Percentiles rank a stretch among this genome's conserved stretches.
These are phyloP conservation scores for Baryphthengus martii DNA, from an alignment of 2,113 vertebrate genomes.

Conservation along the genomic window DNA sequence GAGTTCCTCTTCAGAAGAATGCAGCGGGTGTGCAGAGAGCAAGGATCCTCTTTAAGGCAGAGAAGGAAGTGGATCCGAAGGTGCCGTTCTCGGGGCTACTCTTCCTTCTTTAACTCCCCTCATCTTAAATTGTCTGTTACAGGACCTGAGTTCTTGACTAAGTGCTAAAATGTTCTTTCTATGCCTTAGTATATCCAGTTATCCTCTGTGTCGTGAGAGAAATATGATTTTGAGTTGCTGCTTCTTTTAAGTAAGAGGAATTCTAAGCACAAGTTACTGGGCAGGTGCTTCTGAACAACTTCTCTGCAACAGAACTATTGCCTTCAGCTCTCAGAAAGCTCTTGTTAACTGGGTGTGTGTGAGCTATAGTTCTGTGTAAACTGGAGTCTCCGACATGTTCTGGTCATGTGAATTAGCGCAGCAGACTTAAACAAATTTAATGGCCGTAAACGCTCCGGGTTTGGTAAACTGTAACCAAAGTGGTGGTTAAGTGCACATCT, in stretches of 20 bases:
- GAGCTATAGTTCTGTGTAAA: neutral
- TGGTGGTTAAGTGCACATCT: neutral
- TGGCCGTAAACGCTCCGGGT: neutral
- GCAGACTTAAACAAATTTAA: neutral
- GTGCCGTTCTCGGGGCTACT: neutral
- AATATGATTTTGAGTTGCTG: neutral
- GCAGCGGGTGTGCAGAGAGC: neutral
- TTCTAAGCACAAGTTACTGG: neutral
- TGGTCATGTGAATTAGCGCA: neutral
- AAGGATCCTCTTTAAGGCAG: neutral
- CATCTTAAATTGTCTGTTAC: neutral
- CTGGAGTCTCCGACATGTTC: neutral
- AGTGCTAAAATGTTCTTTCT: neutral
- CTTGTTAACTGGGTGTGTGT: neutral
- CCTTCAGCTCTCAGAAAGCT: neutral
- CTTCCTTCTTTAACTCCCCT: neutral
- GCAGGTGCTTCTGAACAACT: neutral
- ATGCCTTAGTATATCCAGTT: neutral
- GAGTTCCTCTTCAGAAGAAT: neutral
- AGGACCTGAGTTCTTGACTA: neutral
- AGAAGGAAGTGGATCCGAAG: neutral
- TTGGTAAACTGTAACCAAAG: neutral
- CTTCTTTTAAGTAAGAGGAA: neutral
- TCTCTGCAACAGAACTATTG: neutral
- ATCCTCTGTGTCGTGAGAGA: neutral